These are phyloP conservation scores for Indri indri DNA, from an alignment of 2,113 vertebrate genomes.

Conservation along the genomic window DNA sequence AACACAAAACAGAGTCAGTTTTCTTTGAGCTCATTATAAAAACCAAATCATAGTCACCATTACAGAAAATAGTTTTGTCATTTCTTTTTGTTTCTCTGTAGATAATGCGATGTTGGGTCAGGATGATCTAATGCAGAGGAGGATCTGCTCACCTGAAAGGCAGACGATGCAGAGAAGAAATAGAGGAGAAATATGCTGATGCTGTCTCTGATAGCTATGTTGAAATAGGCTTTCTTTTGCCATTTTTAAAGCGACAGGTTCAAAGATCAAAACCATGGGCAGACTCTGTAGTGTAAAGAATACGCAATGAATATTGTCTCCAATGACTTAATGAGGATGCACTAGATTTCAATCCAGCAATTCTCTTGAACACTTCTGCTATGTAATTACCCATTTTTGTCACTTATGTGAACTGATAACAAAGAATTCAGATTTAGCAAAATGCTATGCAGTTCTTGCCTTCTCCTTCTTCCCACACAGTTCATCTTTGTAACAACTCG, in stretches of 20 bases:
- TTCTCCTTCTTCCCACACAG: neutral
- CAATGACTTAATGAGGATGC: neutral
- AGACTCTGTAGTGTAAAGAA: neutral
- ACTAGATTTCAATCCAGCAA: neutral
- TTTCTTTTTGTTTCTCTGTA: slow-evolving; percentile 45
- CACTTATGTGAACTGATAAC: slow-evolving; percentile 26
- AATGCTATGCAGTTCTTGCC: neutral
- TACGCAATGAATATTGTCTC: neutral
- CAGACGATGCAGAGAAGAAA: neutral
- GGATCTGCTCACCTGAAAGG: slow-evolving; percentile 6
- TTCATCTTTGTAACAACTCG: neutral
- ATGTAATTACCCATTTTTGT: neutral
- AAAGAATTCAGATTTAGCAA: neutral
- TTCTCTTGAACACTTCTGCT: neutral
- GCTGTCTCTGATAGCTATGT: neutral
- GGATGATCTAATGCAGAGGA: neutral
- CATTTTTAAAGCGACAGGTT: slow-evolving; percentile 16
- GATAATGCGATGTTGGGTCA: slow-evolving; percentile 8
- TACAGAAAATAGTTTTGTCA: slow-evolving; percentile 34
- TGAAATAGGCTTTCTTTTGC: neutral
- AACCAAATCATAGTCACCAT: neutral
- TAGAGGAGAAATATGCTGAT: neutral
- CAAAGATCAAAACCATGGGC: neutral
- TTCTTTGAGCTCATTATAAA: slow-evolving; percentile 50
- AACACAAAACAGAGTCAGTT: slow-evolving; percentile 13